These are phyloP conservation scores for Callyntrura guangdongensis DNA, from an alignment of 2,888 invertebrate genomes.

Conservation along the genomic window DNA sequence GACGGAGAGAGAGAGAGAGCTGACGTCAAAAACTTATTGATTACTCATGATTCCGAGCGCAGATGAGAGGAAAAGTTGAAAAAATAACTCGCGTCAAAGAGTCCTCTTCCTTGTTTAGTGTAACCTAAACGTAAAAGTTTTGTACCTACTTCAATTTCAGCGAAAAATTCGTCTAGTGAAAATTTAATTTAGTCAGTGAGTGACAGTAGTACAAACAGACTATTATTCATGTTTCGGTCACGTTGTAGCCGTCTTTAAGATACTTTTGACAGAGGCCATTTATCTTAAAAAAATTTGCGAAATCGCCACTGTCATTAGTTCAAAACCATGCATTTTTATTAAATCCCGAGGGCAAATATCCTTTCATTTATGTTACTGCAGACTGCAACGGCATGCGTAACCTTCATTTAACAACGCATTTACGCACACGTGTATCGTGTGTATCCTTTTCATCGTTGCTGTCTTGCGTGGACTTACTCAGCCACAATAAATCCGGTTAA, in stretches of 20 bases:
- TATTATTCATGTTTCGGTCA: not conserved
- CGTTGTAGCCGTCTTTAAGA: not conserved
- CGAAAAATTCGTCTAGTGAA: too few relatives aligned
- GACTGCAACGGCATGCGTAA: not conserved
- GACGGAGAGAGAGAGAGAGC: too few relatives aligned
- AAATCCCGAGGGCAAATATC: not conserved
- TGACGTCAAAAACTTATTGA: too few relatives aligned
- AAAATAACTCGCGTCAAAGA: too few relatives aligned
- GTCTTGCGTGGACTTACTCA: not conserved
- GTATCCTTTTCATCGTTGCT: not conserved
- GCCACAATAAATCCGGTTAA: conserved; percentile 54
- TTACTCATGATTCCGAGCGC: too few relatives aligned
- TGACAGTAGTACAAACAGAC: too few relatives aligned
- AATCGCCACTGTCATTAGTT: not conserved
- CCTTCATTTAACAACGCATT: conserved; percentile 3
- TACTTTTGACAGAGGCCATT: not conserved
- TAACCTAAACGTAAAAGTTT: too few relatives aligned
- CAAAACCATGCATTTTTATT: not conserved
- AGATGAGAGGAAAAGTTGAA: too few relatives aligned
- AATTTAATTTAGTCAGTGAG: too few relatives aligned
- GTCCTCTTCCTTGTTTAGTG: too few relatives aligned
- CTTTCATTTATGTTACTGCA: not conserved
- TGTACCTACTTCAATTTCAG: too few relatives aligned
- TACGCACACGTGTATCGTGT: not conserved
- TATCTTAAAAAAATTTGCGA: conserved; percentile 10